Conservation (phyloP, 2,113 vertebrate species). For the Alaudala cheleensis region DNA sequence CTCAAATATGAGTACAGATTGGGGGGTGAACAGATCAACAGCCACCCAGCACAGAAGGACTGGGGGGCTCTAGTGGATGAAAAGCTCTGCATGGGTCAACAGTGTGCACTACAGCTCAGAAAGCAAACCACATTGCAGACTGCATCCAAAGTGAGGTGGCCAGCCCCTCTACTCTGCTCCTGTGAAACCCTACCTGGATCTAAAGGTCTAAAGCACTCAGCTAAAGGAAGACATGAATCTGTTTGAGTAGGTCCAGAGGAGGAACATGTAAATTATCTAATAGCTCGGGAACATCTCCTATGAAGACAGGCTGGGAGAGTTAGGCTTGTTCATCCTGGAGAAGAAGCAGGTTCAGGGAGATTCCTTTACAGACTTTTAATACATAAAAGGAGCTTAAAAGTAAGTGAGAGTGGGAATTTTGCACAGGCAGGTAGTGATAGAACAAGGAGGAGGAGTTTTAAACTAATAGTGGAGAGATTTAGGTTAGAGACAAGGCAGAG, state of each 20-base stretch:
- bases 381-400: neutral
- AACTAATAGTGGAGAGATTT: neutral
- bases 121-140: neutral
- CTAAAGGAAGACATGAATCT: neutral
- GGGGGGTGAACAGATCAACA: neutral
- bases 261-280: neutral
- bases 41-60: fast-evolving
- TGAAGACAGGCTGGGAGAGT: neutral
- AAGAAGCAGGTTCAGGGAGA: neutral
- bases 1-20: neutral
- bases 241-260: neutral
- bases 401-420: neutral
- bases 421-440: neutral
- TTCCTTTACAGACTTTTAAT: neutral
- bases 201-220: fast-evolving
- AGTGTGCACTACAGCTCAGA: neutral
- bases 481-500: neutral
- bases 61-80: fast-evolving
- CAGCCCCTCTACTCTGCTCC: neutral
- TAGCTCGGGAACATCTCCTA: neutral
- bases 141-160: neutral
- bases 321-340: neutral
- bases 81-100: neutral
- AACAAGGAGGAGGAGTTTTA: neutral
- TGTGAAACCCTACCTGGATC: neutral